A percentile compares a stretch with the other conserved stretches of the same genome.
Conservation (phyloP, 1,140 invertebrate genomes). For the Listronotus oregonensis region DNA sequence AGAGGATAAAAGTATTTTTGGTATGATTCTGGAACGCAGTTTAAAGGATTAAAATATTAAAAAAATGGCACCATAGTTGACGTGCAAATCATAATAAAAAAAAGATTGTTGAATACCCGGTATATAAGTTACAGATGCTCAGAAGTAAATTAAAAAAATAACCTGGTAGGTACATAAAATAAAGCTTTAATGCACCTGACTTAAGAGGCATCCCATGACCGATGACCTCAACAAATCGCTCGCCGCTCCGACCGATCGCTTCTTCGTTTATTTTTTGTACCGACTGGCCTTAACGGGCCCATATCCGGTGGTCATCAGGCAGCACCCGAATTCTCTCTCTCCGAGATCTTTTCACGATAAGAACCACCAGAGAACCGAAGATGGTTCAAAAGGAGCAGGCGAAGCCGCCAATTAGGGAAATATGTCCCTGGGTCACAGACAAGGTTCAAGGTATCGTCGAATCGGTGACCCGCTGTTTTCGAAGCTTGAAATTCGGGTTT, state of each 20-base stretch:
- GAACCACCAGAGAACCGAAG: slow-evolving; percentile 10
- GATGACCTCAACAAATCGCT: no score
- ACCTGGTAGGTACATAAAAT: not conserved
- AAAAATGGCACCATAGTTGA: no score
- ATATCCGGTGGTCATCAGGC: slow-evolving; percentile 13
- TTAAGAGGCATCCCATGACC: not conserved
- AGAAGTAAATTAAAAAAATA: no score
- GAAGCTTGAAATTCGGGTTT: not conserved
- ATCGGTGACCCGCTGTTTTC: slow-evolving; percentile 6
- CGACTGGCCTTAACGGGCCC: not conserved
- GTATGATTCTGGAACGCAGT: no score
- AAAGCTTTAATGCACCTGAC: not conserved
- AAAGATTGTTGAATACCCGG: no score
- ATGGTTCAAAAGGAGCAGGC: slow-evolving; percentile 4
- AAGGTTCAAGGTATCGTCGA: not conserved
- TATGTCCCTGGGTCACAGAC: slow-evolving; percentile 16
- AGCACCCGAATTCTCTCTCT: slow-evolving; percentile 10
- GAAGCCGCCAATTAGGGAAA: slow-evolving; percentile 14
- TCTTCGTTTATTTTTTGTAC: slow-evolving; percentile 5
- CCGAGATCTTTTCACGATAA: slow-evolving; percentile 12
- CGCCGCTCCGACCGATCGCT: not conserved
- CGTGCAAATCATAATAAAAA: no score
- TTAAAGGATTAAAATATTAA: no score
- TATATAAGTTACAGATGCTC: no score
- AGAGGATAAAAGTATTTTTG: no score